Evolutionary conservation across 2,113 vertebrate genomes (phyloP).

Genomic region (Peromyscus maniculatus): DNA sequence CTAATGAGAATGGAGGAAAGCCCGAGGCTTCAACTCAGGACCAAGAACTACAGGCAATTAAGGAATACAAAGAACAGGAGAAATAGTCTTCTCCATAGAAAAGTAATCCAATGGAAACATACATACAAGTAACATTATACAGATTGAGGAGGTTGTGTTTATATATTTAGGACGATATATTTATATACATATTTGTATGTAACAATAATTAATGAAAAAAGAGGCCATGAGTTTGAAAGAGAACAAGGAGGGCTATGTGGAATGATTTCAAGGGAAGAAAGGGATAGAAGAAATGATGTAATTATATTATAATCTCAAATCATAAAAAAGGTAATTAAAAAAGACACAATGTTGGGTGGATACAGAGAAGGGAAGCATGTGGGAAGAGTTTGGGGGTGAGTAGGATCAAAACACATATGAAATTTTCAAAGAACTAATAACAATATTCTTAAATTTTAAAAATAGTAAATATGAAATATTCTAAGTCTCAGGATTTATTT

Average conservation of each 20-base stretch:
- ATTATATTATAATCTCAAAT: not conserved
- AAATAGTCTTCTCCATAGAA: not conserved
- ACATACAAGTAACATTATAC: not conserved
- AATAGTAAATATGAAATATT: not conserved
- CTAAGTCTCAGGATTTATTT: not conserved
- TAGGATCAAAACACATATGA: not conserved
- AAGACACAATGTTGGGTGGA: not conserved
- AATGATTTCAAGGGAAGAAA: not conserved
- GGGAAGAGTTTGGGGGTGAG: not conserved
- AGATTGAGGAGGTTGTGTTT: not conserved
- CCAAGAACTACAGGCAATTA: not conserved
- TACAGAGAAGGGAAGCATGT: not conserved
- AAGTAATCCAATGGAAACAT: not conserved
- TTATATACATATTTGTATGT: not conserved
- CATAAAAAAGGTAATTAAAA: not conserved
- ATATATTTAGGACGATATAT: not conserved
- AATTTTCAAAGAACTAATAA: not conserved
- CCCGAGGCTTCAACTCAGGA: not conserved
- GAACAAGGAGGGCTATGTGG: not conserved
- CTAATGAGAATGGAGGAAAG: not conserved
- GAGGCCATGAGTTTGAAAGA: not conserved
- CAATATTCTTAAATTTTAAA: not conserved
- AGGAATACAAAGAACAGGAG: not conserved
- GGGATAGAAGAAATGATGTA: not conserved
- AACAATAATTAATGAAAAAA: not conserved